These are phyloP conservation scores for Todiramphus saurophagus DNA, from an alignment of 2,113 vertebrate species.

Conservation along the genomic window DNA sequence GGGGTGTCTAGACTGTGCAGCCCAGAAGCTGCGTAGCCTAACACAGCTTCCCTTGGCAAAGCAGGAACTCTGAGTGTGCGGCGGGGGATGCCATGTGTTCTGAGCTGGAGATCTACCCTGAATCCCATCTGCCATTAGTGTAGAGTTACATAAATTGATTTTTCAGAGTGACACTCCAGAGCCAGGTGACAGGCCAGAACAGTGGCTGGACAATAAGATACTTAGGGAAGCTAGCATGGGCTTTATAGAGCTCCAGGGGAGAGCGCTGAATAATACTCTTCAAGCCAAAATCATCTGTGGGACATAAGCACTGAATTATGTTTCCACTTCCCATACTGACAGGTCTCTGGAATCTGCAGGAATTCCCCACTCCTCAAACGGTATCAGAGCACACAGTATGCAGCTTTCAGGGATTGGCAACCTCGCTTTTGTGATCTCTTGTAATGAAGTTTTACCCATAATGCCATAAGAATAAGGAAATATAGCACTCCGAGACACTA, in stretches of 20 bases:
- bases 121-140: slow-evolving; percentile 11
- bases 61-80: not conserved
- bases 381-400: slow-evolving; percentile 1
- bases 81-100: not conserved
- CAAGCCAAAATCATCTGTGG: slow-evolving; percentile 54
- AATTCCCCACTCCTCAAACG: slow-evolving; percentile 59
- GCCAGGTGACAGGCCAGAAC: slow-evolving; percentile 66
- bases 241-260: slow-evolving; percentile 51
- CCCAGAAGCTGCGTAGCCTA: not conserved
- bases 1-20: not conserved
- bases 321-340: slow-evolving; percentile 47
- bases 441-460: slow-evolving; percentile 42
- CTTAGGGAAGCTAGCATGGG: slow-evolving; percentile 47
- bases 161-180: slow-evolving; percentile 58
- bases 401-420: slow-evolving; percentile 54
- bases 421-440: not conserved
- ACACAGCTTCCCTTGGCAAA: not conserved
- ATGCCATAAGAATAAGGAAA: slow-evolving; percentile 1
- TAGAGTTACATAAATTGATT: slow-evolving; percentile 7
- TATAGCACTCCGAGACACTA: not conserved
- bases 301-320: slow-evolving; percentile 69
- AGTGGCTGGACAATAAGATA: slow-evolving; percentile 62
- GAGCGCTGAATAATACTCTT: slow-evolving; percentile 47
- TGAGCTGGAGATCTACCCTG: not conserved
- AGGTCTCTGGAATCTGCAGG: slow-evolving; percentile 50